Conservation (phyloP, 1,140 invertebrate genomes). For the Drosophila tsacasi region DNA sequence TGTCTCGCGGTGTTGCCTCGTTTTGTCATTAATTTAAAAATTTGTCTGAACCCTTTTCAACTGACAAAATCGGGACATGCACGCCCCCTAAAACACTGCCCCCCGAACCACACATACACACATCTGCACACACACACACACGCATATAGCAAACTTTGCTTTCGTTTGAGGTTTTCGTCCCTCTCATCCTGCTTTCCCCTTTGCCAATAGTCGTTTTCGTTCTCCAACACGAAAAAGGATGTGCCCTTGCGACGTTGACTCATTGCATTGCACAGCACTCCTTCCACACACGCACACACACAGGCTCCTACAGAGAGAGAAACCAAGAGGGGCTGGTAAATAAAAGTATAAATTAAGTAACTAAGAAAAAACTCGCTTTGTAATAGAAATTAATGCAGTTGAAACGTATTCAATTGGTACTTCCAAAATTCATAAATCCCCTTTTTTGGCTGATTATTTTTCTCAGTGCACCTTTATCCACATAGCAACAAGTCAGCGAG, state of each 20-base stretch:
- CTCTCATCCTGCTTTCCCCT: not conserved
- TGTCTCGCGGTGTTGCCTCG: slow-evolving; percentile 51
- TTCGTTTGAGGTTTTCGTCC: slow-evolving; percentile 49
- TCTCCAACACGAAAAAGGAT: slow-evolving; percentile 65
- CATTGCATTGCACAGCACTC: slow-evolving; percentile 45
- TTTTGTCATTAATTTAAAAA: slow-evolving; percentile 79
- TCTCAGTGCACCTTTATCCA: not conserved
- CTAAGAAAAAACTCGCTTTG: too few relatives aligned
- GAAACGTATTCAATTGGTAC: too few relatives aligned
- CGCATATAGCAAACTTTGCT: slow-evolving; percentile 34
- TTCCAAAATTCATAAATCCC: too few relatives aligned
- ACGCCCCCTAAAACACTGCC: slow-evolving; percentile 4
- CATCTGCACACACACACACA: slow-evolving; percentile 8
- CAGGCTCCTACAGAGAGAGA: slow-evolving; percentile 1
- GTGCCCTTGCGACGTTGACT: slow-evolving; percentile 64
- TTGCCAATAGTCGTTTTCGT: slow-evolving; percentile 15
- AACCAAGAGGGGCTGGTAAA: not conserved
- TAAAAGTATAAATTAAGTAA: not conserved
- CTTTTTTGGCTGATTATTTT: not conserved
- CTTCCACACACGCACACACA: slow-evolving; percentile 5
- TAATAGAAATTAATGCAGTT: too few relatives aligned
- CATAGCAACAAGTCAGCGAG: slow-evolving; percentile 54
- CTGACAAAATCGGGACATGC: slow-evolving; percentile 67
- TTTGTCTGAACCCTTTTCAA: slow-evolving; percentile 77
- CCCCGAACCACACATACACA: not conserved